Evolutionary conservation across 2,888 invertebrate species (phyloP).

Genomic region (Tetanocera ferruginea): DNA sequence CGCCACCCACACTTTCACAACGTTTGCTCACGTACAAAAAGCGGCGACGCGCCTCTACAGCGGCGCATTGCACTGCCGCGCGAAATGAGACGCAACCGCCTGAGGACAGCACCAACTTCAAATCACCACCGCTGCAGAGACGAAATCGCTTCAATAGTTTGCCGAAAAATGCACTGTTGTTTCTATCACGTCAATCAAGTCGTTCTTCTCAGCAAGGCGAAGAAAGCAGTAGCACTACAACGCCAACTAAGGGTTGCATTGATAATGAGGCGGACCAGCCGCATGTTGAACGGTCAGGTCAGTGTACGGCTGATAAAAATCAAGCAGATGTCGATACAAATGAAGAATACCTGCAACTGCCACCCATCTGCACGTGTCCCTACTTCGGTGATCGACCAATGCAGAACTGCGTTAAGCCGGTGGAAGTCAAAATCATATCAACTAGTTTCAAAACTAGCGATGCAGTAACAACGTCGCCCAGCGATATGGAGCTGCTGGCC

Average conservation of each 20-base stretch:
- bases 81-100: constrained; percentile 51
- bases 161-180: constrained; percentile 60
- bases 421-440: constrained; percentile 73
- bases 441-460: constrained; percentile 55
- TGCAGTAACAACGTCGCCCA: constrained; percentile 50
- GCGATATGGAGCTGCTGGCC: constrained; percentile 53
- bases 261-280: constrained; percentile 55
- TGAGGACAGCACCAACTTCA: constrained; percentile 40
- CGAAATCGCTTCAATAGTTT: constrained; percentile 65
- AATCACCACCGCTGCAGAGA: constrained; percentile 51
- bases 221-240: constrained; percentile 30
- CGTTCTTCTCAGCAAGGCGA: background rate
- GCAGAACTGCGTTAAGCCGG: constrained; percentile 68
- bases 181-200: constrained; percentile 50
- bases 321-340: constrained; percentile 26
- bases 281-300: background rate
- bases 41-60: constrained; percentile 63
- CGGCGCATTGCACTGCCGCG: constrained; percentile 48
- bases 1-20: constrained; percentile 54
- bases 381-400: constrained; percentile 81
- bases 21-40: constrained; percentile 54
- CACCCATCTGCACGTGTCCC: constrained; percentile 85
- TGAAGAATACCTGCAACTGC: constrained; percentile 72
- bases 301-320: background rate
- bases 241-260: constrained; percentile 43